Evolutionary conservation across 2,113 vertebrate genomes (phyloP).

Genomic region (Oryctolagus cuniculus): DNA sequence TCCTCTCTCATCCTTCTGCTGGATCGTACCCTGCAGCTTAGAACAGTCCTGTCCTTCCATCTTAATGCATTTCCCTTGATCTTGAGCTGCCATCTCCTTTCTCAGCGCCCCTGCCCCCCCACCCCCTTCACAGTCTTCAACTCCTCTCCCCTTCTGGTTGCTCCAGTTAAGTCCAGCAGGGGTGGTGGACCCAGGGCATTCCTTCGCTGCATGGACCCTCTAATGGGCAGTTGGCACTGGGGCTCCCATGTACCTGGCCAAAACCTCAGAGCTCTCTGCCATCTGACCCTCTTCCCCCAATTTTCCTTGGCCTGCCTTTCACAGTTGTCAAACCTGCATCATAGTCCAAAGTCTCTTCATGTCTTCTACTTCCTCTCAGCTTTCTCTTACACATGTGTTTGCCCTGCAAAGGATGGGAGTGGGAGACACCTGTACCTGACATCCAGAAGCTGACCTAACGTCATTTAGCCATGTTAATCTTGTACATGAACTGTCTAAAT

Average conservation of each 20-base stretch:
- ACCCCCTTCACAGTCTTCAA: background rate
- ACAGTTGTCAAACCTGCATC: background rate
- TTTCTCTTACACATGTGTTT: background rate
- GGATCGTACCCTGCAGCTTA: background rate
- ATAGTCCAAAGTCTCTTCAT: background rate
- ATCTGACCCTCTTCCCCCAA: background rate
- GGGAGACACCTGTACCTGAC: background rate
- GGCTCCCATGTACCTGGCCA: background rate
- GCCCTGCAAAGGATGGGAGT: no score
- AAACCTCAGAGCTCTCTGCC: no score
- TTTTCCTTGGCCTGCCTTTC: background rate
- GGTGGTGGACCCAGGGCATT: no score
- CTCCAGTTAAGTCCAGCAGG: no score
- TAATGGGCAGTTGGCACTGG: background rate
- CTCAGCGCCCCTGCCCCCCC: no score
- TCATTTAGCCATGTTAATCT: background rate
- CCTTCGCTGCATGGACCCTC: background rate
- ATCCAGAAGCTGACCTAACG: background rate
- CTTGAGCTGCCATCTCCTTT: fast-evolving
- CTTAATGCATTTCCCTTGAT: fast-evolving
- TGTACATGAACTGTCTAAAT: background rate
- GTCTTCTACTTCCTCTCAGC: background rate
- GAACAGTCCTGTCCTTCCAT: fast-evolving
- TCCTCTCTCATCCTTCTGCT: fast-evolving
- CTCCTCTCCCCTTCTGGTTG: no score